phyloP scores from a whole-genome alignment of 2,797 vertebrate species.

The Melanotaenia pygmaea region DNA sequence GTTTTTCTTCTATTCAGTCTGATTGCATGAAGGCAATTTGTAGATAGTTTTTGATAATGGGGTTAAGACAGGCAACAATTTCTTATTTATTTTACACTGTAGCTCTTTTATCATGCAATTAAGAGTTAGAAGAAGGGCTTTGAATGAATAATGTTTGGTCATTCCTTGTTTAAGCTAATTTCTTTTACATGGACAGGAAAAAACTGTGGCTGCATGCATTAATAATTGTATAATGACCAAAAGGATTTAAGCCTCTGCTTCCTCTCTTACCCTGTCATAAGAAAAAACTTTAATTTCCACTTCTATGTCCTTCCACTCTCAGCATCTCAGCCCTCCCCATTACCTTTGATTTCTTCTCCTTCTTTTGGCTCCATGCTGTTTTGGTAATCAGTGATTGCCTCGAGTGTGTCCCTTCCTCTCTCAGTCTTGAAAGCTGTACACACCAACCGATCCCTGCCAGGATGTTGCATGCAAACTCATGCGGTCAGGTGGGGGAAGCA shows the following conservation, averaged over 20 bases:
- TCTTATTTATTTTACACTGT: background rate
- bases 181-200: background rate
- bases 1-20: background rate
- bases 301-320: slow-evolving; percentile 1
- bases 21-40: slow-evolving; percentile 17
- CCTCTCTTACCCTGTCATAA: slow-evolving; percentile 12
- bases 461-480: slow-evolving; percentile 31
- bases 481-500: slow-evolving; percentile 29
- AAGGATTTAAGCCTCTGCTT: slow-evolving; percentile 1
- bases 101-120: slow-evolving; percentile 7
- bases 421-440: slow-evolving; percentile 53
- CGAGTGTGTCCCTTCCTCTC: slow-evolving; percentile 64
- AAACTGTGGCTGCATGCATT: slow-evolving; percentile 17
- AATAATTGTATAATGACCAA: slow-evolving; percentile 9
- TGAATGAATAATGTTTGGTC: background rate
- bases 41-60: background rate
- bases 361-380: slow-evolving; percentile 54
- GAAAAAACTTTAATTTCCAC: slow-evolving; percentile 26
- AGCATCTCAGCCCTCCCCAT: slow-evolving; percentile 36
- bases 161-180: background rate
- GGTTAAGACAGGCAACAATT: background rate
- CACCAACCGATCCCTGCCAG: slow-evolving; percentile 27
- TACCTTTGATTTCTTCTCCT: slow-evolving; percentile 56
- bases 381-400: slow-evolving; percentile 65
- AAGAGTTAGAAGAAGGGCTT: slow-evolving; percentile 1